A percentile compares a stretch with the other conserved stretches of the same genome.
Conservation (phyloP, 2,113 vertebrate species). For the Pionites leucogaster region DNA sequence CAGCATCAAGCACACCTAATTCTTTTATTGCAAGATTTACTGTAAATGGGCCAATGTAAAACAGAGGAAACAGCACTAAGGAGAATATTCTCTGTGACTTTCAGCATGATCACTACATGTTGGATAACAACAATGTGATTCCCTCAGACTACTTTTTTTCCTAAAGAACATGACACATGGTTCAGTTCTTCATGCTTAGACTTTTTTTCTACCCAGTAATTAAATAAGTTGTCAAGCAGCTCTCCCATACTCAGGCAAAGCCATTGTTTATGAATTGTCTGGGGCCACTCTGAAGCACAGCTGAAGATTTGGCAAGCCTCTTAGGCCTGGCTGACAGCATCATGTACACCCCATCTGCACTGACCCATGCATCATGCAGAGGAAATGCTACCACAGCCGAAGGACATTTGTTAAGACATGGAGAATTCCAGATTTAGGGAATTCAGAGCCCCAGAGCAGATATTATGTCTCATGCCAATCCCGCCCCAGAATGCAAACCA, state of each 20-base stretch:
- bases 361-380: background rate
- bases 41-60: background rate
- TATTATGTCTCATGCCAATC: background rate
- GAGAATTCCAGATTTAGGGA: background rate
- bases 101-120: background rate
- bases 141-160: background rate
- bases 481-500: background rate
- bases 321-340: background rate
- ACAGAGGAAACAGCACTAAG: background rate
- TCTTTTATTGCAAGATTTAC: background rate
- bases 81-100: background rate
- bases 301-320: background rate
- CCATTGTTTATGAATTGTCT: background rate
- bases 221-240: background rate
- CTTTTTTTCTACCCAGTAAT: background rate
- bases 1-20: background rate
- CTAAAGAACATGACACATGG: background rate
- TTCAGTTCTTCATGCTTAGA: background rate
- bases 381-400: background rate
- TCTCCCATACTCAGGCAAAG: background rate
- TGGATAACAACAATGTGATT: background rate
- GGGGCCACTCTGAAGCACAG: background rate
- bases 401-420: background rate
- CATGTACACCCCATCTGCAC: background rate
- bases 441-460: background rate